phyloP scores from a whole-genome alignment of 2,113 vertebrate species.

The Elachura formosa region DNA sequence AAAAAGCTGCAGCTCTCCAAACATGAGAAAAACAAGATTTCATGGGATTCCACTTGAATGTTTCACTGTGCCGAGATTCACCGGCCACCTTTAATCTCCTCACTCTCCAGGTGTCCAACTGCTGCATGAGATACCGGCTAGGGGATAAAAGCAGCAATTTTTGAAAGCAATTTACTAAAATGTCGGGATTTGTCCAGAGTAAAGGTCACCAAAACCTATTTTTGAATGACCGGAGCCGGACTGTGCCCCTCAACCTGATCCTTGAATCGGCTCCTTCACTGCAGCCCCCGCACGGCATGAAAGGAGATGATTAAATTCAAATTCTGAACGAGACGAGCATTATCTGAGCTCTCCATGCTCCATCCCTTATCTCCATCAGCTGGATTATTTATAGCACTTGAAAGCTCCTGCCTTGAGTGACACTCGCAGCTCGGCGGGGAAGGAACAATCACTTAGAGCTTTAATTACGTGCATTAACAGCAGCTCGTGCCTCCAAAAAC shows the following conservation, averaged over 20 bases:
- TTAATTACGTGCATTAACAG: conserved; percentile 31
- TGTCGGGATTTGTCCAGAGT: background rate
- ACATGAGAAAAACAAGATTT: background rate
- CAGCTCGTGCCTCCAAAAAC: background rate
- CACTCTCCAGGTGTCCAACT: background rate
- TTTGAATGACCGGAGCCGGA: background rate
- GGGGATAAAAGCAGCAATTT: background rate
- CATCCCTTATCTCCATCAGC: conserved; percentile 39
- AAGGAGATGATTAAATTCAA: background rate
- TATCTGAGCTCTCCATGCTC: background rate
- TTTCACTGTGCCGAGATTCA: background rate
- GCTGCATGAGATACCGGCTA: background rate
- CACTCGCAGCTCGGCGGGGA: conserved; percentile 18
- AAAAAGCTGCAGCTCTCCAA: background rate
- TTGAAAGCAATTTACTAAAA: background rate
- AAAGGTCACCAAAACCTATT: background rate
- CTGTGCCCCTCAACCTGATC: background rate
- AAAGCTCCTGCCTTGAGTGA: conserved; percentile 31
- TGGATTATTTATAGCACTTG: conserved; percentile 39
- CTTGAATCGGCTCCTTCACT: background rate
- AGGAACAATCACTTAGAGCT: conserved; percentile 6
- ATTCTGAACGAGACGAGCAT: background rate
- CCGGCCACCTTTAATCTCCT: background rate
- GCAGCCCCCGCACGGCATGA: background rate
- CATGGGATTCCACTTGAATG: background rate